Base-by-base conservation (phyloP, 2,888 invertebrate species). In the Drepanosiphum platanoidis region DNA sequence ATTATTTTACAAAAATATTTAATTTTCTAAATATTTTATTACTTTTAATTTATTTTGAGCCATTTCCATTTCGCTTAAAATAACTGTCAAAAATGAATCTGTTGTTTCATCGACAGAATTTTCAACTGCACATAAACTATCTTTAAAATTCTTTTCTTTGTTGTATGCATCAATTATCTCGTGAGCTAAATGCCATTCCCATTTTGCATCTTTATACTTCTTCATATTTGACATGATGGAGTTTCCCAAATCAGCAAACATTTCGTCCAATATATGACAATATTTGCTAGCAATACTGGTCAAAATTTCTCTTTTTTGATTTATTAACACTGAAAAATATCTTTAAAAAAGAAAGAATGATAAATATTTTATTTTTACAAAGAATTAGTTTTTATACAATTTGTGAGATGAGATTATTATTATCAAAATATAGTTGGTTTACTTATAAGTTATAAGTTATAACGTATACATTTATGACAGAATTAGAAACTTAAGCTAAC, bases 21-120 rank as follows among this genome's bases (percentile, higher is more conserved):
- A 8, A 0, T 11, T 27, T 39, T 27, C 5, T n/a, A n/a, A 27
- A 34, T 34, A 13, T 3, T 15, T 34, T n/a, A 30, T 58, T 77
- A 84, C 83, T 68, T 68, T 68, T 52, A 84, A 52, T 84, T 75
- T 84, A 13, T 52, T 30, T 9, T 84, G 83, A 5, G 83, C 68
- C 83, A 84, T 84, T 15, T 77, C 58, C 18, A 84, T 84, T 30
- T 84, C 83, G n/a, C 77, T 84, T n/a, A 61, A 75, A 52, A 84
- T 52, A 1, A 75, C 75, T 13, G 18, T 22, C 0, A 75, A 36
- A 58, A 84, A 84, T 36, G 75, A 66, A 8, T 84, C 66, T 52
- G 83, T 30, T 3, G 75, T 36, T 36, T 84, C 75, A 77, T 84
- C 75, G 1, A 7, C 34, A 34, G 75, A 66, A 36, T 22, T 66